Evolutionary conservation across 2,113 vertebrate genomes (phyloP).

Genomic region (Oryzias woworae): DNA sequence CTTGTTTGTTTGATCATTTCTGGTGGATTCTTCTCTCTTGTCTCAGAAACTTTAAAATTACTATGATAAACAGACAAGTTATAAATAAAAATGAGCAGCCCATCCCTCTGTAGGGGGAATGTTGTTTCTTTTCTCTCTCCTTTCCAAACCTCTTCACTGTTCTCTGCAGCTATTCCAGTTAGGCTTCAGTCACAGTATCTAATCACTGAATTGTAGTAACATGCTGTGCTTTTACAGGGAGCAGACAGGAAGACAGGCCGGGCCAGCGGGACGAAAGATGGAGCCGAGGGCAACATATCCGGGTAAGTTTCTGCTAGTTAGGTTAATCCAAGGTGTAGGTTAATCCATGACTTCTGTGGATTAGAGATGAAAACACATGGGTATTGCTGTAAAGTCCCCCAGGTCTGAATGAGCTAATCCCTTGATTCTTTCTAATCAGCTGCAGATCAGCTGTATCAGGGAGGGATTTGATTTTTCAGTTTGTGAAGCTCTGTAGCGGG

Average conservation of each 20-base stretch:
- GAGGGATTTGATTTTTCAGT: too few species aligned
- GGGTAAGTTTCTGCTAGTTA: slow-evolving; percentile 62
- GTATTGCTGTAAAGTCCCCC: neutral
- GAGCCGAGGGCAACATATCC: slow-evolving; percentile 30
- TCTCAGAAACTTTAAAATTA: slow-evolving; percentile 24
- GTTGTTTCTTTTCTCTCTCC: slow-evolving; percentile 18
- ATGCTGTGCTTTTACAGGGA: slow-evolving; percentile 67
- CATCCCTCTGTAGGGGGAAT: slow-evolving; percentile 23
- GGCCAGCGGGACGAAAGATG: slow-evolving; percentile 57
- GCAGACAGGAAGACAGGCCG: slow-evolving; percentile 56
- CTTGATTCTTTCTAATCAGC: too few species aligned
- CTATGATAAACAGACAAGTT: slow-evolving; percentile 3
- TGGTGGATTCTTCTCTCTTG: neutral
- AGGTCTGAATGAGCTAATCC: too few species aligned
- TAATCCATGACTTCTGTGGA: slow-evolving; percentile 16
- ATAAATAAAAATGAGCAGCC: slow-evolving; percentile 32
- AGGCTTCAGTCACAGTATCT: slow-evolving; percentile 7
- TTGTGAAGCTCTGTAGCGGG: too few species aligned
- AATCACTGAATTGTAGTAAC: neutral
- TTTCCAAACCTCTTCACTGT: slow-evolving; percentile 19
- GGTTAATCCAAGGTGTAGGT: neutral
- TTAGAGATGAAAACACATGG: slow-evolving; percentile 8
- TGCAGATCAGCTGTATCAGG: too few species aligned
- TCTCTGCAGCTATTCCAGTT: slow-evolving; percentile 16
- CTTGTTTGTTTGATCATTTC: slow-evolving; percentile 7